Evolutionary conservation across 2,113 vertebrate species (phyloP).

Genomic region (Psammodynastes pulverulentus): DNA sequence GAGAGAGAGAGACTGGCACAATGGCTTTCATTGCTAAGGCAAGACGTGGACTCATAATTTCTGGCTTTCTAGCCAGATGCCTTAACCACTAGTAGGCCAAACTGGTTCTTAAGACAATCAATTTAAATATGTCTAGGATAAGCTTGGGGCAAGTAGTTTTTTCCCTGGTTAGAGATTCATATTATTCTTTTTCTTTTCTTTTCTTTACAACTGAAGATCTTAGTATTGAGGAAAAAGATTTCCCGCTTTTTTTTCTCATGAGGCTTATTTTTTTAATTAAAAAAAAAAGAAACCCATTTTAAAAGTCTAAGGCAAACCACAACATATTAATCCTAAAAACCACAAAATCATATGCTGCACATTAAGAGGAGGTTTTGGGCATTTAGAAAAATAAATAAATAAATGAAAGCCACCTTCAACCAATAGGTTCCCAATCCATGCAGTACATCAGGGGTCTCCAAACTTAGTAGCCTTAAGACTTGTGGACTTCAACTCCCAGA

Average conservation of each 20-base stretch:
- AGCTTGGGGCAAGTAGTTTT: not conserved
- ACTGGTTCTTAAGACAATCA: not conserved
- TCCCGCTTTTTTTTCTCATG: not conserved
- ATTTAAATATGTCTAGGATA: not conserved
- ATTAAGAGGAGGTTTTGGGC: not conserved
- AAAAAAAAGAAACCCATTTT: not conserved
- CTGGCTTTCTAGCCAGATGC: not conserved
- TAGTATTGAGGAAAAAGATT: not conserved
- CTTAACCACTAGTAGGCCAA: not conserved
- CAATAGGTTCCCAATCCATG: not conserved
- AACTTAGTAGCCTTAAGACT: not conserved
- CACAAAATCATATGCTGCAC: not conserved
- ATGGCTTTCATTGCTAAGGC: not conserved
- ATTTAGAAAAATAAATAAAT: not conserved
- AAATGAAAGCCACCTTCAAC: not conserved
- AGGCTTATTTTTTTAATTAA: not conserved
- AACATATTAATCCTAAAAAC: not conserved
- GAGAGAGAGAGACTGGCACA: not conserved
- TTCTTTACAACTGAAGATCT: not conserved
- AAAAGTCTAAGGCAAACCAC: not conserved
- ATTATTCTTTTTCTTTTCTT: not conserved
- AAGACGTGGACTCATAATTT: not conserved
- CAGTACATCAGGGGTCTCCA: not conserved
- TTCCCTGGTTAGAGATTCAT: not conserved
- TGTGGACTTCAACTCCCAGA: not conserved